Base-by-base conservation (phyloP, 2,888 invertebrate genomes). In the Cremastinae sp. region DNA sequence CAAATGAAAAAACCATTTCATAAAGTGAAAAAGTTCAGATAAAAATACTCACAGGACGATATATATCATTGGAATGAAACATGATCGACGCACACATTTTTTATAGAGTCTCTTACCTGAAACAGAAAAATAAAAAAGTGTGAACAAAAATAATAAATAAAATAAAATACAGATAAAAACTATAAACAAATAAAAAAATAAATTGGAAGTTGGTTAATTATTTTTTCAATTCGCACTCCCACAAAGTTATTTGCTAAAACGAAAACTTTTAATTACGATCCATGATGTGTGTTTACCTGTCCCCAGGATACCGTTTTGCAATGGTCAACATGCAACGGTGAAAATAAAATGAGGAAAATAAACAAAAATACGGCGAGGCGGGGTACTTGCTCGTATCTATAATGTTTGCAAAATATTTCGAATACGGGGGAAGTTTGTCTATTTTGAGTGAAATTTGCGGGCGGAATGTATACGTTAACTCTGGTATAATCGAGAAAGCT, bases 121-220 rank as follows among this genome's bases (percentile, higher is more conserved):
- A 84, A 84, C 79, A 81, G 72, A 73, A 14, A 47, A 78, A 65
- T 73, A 76, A 76, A 79, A 77, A 53, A 69, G n/a, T n/a, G n/a
- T n/a, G n/a, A n/a, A n/a, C n/a, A n/a, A 14, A 22, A 28, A 20
- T 3, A 38, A 47, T 12, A 12, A 64, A 28, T 5, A 38, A 72
- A 58, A 7, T 20, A 0, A 14, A 20, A 18, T 41, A 18, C 14
- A 20, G 12, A 22, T 12, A 22, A 22, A 12, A 1, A 7, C n/a
- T 10, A 38, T 8, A 8, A 62, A 54, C 16, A 45, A 9, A 0
- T 18, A 20, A 18, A 20, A 20, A n/a, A n/a, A n/a, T n/a, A n/a
- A n/a, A n/a, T n/a, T n/a, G n/a, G n/a, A n/a, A n/a, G n/a, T n/a
- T n/a, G n/a, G n/a, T n/a, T n/a, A n/a, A n/a, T n/a, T n/a, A n/a